Evolutionary conservation across 2,888 invertebrate species (phyloP), one percentile per base, ranked within the genome.

Genomic region (Epinotia brunnichana): DNA sequence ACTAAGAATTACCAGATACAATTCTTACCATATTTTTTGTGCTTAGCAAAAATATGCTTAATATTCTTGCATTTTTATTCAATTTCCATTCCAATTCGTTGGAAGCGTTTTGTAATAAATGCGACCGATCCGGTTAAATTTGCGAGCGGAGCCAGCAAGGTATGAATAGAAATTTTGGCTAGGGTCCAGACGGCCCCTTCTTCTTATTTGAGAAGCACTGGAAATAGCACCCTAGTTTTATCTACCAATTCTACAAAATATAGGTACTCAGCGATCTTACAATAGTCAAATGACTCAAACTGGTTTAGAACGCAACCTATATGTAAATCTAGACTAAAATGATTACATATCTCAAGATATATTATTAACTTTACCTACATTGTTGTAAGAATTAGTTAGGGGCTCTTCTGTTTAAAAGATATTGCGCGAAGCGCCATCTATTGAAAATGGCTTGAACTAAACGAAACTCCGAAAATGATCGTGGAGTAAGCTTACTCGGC

Each of bases 151-250:
- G 81, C 83, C 83, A 87, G 86, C 85, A 83, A 81, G 81, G 81
- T 85, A 86, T 86, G 87, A 87, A 88, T 83, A 83, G 84, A 80
- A 86, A 85, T 85, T 76, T 85, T 90, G 90, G 89, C 88, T 66
- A 60, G 63, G 56, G 72, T 86, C 90, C 90, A 89, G 83, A 69
- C 77, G 73, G 80, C 78, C 79, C 78, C 79, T 76, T 78, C 79
- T 80, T 78, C 81, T 83, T 83, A 82, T 83, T 83, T 81, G 78
- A 78, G 80, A 59, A 69, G 72, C 71, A 71, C 74, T 71, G 69
- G 70, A 71, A 69, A 75, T 72, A 75, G 69, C 70, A 73, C 62
- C 64, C 61, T 51, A 60, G 68, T 67, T 69, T 59, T 56, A 57
- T 54, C 57, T 59, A 73, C n/a, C 51, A 69, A 29, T 69, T 61